Evolutionary conservation across 2,113 vertebrate species (phyloP).

Genomic region (Pituophis catenifer): DNA sequence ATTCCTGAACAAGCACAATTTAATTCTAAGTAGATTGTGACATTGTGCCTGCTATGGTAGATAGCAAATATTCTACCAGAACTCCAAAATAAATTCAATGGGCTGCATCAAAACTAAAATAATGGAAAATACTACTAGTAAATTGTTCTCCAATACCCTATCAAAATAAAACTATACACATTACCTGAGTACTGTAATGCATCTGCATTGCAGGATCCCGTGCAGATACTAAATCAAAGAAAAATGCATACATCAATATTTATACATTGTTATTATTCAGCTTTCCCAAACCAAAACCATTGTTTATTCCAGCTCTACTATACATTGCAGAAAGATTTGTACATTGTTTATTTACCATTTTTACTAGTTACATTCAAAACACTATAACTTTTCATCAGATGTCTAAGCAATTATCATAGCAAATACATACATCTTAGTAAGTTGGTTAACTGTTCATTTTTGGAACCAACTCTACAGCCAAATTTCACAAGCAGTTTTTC

Average conservation of each 20-base stretch:
- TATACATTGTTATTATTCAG: constrained; percentile 5
- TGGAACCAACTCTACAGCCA: neutral
- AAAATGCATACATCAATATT: constrained; percentile 10
- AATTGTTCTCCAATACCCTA: accelerated
- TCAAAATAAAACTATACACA: neutral
- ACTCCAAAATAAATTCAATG: neutral
- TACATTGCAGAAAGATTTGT: neutral
- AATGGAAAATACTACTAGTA: neutral
- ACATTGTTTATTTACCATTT: neutral
- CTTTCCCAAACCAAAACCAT: neutral
- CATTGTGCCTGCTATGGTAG: neutral
- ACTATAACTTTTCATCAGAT: neutral
- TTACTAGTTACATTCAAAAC: neutral
- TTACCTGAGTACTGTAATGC: constrained; percentile 86
- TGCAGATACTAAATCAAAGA: constrained; percentile 73
- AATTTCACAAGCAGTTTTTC: neutral
- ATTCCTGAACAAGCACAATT: neutral
- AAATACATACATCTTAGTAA: neutral
- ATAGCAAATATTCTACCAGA: neutral
- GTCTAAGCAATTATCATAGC: neutral
- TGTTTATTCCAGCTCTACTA: neutral
- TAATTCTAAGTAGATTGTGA: constrained; percentile 4
- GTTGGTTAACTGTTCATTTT: neutral
- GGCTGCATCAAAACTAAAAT: neutral
- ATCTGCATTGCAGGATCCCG: constrained; percentile 66